phyloP scores from a whole-genome alignment of 2,888 invertebrate species.

The Mayetiola destructor region DNA sequence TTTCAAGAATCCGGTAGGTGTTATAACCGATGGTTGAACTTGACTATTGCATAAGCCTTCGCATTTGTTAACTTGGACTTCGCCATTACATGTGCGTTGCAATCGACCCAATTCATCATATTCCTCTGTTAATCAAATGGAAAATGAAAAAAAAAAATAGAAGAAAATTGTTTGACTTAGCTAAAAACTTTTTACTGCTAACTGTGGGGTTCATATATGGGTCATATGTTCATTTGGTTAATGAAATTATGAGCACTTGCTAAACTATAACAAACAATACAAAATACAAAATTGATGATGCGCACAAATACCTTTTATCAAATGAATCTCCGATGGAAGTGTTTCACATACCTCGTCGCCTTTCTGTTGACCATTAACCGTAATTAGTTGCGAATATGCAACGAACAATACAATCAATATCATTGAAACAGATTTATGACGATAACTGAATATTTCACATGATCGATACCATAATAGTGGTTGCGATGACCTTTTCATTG shows the following conservation, averaged over 20 bases:
- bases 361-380: conserved; percentile 16
- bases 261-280: background rate
- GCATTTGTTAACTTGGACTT: conserved; percentile 81
- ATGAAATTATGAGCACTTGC: too few relatives aligned
- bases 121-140: conserved; percentile 43
- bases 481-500: too few relatives aligned
- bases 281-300: background rate
- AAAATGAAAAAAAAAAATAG: background rate
- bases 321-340: conserved; percentile 68
- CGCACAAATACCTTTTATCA: conserved; percentile 56
- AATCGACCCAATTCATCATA: conserved; percentile 74
- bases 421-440: background rate
- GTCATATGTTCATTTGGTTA: too few relatives aligned
- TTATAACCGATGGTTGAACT: conserved; percentile 79
- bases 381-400: background rate
- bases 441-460: too few relatives aligned
- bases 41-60: conserved; percentile 86
- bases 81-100: conserved; percentile 74
- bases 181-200: too few relatives aligned
- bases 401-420: conserved; percentile 1
- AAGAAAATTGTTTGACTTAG: too few relatives aligned
- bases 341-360: conserved; percentile 72
- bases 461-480: too few relatives aligned
- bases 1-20: conserved; percentile 82
- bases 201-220: too few relatives aligned